Base-by-base conservation (phyloP, 2,888 invertebrate genomes). In the Meliscaeva auricollis region DNA sequence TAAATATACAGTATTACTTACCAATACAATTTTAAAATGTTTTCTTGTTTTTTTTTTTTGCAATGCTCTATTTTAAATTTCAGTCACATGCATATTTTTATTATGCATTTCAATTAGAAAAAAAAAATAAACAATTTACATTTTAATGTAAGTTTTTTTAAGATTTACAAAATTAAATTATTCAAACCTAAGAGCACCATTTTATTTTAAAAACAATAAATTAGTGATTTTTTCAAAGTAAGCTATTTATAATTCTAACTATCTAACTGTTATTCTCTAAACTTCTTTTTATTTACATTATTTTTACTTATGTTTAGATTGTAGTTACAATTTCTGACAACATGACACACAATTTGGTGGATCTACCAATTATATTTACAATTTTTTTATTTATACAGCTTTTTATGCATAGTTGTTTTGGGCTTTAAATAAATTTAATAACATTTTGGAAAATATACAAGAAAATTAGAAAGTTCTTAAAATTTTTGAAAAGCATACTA, bases 271-370 rank as follows among this genome's bases (percentile, higher is more conserved):
- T 50, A 30, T 41, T 32, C 11, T 30, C 52, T 41, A 30, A 9
- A 41, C n/a, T 54, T 58, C 46, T 68, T 13, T n/a, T 32, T 46
- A 56, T 81, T 17, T 72, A 73, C 77, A 82, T 58, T 46, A 15
- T 22, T 1, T 32, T 35, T 2, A 54, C 38, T 50, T 46, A 44
- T 41, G 62, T 46, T 15, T 20, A 38, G 64, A 75, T 74, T 72
- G 54, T 30, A 22, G 46, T 66, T 64, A 70, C 56, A 78, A 73
- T 48, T n/a, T 56, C 64, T 69, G 60, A 80, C 75, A 75, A 35
- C 60, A 75, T 85, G 84, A 85, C 84, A 80, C 84, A 85, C 84
- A 81, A 46, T 76, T 80, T 76, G 81, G 84, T 85, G 84, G 81
- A 72, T 85, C 73, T 85, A 76, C 81, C 60, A 44, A 70, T 73